These are phyloP conservation scores for Gymnobelideus leadbeateri DNA, from an alignment of 2,113 vertebrate species.

Conservation along the genomic window DNA sequence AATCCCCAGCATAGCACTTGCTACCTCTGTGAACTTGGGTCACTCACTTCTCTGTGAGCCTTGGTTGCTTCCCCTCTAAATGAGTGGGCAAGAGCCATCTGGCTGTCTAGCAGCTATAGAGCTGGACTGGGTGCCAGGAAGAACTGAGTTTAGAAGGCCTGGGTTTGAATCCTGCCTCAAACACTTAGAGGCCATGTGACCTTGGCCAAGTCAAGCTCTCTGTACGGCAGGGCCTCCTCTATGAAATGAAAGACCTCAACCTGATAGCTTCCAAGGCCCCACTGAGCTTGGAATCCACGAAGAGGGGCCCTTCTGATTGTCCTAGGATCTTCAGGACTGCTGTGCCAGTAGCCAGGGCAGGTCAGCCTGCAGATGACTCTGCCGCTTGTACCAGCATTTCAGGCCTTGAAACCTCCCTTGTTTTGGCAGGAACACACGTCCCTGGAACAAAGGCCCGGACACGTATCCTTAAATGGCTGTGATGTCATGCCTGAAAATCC, in stretches of 20 bases:
- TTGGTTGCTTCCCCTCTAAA: not conserved
- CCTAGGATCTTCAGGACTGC: not conserved
- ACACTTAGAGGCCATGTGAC: not conserved
- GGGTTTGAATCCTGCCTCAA: not conserved
- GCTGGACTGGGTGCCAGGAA: too few relatives aligned
- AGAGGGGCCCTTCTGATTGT: not conserved
- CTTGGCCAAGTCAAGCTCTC: not conserved
- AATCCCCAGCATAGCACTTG: too few relatives aligned
- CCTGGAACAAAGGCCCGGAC: not conserved
- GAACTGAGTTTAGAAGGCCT: not conserved
- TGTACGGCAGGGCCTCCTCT: too few relatives aligned
- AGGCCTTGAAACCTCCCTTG: not conserved
- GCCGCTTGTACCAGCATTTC: not conserved
- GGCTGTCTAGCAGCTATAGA: too few relatives aligned
- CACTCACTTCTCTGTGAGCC: not conserved
- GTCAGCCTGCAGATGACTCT: not conserved
- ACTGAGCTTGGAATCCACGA: not conserved
- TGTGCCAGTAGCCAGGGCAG: not conserved
- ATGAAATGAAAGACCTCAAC: not conserved
- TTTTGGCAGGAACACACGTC: not conserved
- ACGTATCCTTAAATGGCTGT: not conserved
- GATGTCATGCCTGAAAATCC: not conserved
- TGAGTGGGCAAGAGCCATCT: not conserved
- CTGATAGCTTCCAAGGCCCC: not conserved
- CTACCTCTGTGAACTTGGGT: not conserved